A percentile compares a stretch with the other conserved stretches of the same genome.
phyloP scores from a whole-genome alignment of 1,140 invertebrate species.

The Drosophila seguyi region DNA sequence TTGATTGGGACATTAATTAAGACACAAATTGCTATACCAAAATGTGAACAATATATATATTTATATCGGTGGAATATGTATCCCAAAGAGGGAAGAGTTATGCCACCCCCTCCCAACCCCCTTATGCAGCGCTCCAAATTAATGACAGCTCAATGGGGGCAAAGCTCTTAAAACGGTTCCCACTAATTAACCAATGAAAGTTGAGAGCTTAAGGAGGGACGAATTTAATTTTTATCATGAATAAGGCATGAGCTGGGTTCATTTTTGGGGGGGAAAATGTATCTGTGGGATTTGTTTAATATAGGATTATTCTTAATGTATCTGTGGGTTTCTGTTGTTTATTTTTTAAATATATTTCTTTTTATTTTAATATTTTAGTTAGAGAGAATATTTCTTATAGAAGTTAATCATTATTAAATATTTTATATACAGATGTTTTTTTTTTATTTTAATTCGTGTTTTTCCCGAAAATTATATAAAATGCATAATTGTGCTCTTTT shows the following conservation, averaged over 20 bases:
- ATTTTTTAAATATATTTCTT: too few relatives aligned
- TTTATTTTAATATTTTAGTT: too few relatives aligned
- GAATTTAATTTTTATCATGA: constrained; percentile 17
- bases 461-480: too few relatives aligned
- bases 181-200: constrained; percentile 7
- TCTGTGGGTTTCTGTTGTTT: too few relatives aligned
- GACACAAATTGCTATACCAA: constrained; percentile 72
- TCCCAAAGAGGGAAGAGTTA: not conserved
- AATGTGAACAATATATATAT: constrained; percentile 10
- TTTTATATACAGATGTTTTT: too few relatives aligned
- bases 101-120: too few relatives aligned
- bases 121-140: constrained; percentile 34
- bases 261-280: too few relatives aligned
- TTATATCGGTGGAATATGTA: constrained; percentile 26
- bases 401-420: too few relatives aligned
- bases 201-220: not conserved
- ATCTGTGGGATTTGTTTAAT: not conserved
- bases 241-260: constrained; percentile 10
- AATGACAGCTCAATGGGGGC: constrained; percentile 62
- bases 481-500: too few relatives aligned
- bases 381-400: too few relatives aligned
- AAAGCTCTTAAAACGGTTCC: constrained; percentile 31
- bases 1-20: constrained; percentile 81
- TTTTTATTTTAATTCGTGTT: too few relatives aligned
- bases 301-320: not conserved